Evolutionary conservation across 2,113 vertebrate species (phyloP).

Genomic region (Xenopus laevis): DNA sequence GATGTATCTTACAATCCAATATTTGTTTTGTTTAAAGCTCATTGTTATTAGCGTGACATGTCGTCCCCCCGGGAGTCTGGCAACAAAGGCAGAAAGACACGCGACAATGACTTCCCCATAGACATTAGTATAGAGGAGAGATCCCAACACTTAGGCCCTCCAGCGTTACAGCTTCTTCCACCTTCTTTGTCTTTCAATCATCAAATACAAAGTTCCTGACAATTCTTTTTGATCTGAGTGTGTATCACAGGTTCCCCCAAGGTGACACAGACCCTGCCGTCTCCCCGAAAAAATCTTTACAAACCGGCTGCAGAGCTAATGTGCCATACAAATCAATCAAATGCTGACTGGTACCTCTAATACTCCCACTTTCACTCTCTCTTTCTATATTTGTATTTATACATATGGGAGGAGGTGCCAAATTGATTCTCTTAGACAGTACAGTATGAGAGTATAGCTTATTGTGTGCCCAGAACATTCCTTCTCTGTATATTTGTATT

Average conservation of each 20-base stretch:
- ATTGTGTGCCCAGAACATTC: no score
- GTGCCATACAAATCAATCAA: no score
- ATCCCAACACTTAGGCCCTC: conserved; percentile 23
- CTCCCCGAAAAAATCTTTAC: no score
- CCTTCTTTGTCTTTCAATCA: conserved; percentile 7
- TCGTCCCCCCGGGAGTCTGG: neutral
- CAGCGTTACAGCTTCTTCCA: conserved; percentile 18
- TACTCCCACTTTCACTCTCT: no score
- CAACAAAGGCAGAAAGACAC: neutral
- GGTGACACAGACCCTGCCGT: neutral
- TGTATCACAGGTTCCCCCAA: conserved; percentile 25
- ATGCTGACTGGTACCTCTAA: no score
- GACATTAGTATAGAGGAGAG: conserved; percentile 16
- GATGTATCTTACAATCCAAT: conserved; percentile 23
- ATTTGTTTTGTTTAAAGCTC: conserved; percentile 23
- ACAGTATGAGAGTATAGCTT: no score
- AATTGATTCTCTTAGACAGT: no score
- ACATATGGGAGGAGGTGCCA: no score
- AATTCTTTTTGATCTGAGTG: conserved; percentile 7
- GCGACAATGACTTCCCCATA: neutral
- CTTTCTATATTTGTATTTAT: no score
- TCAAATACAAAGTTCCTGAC: conserved; percentile 25
- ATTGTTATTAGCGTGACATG: neutral
- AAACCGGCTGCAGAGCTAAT: no score
- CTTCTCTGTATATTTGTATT: no score